Evolutionary conservation across 2,888 invertebrate species (phyloP), one percentile per base, ranked within the genome.

Genomic region (Chouioia cunea): DNA sequence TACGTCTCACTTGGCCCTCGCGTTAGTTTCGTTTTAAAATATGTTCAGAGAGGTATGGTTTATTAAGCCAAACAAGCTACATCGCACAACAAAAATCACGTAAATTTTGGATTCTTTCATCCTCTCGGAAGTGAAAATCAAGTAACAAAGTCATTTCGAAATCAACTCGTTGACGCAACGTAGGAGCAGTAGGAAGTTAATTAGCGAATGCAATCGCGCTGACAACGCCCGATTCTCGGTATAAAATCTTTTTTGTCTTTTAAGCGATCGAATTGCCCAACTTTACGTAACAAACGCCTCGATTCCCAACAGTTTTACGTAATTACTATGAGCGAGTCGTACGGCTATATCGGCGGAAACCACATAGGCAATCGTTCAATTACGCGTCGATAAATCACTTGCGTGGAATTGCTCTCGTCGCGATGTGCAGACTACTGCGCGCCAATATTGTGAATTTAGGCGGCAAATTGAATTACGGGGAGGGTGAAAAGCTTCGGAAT

Each of bases 291-390:
- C 50, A 10, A 44, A 14, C 47, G 50, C 44, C 50, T 63, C 50
- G 52, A 68, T 68, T 68, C 57, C 62, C 23, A 60, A 57, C 63
- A 56, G 18, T 57, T 69, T 69, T 63, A 57, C 57, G 69, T 57
- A 60, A 62, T 67, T 60, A 44, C 67, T n/a, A 20, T 47, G 50
- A 23, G 66, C 64, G 46, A 47, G 64, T 54, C 27, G 15, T n/a
- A n/a, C n/a, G n/a, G n/a, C n/a, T n/a, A n/a, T n/a, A 6, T 6
- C 43, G 47, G 20, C 64, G 27, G 6, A 27, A 15, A 53, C 43
- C 52, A 27, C 46, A 15, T 23, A 4, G 44, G 43, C 22, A 10
- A 65, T 65, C 58, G 20, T 20, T 58, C 65, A 27, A 66, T 66
- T 50, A 20, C 8, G 43, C 48, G 44, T 52, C 58, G 15, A 57